phyloP scores from a whole-genome alignment of 2,888 invertebrate species.

The Drosophila infuscata region DNA sequence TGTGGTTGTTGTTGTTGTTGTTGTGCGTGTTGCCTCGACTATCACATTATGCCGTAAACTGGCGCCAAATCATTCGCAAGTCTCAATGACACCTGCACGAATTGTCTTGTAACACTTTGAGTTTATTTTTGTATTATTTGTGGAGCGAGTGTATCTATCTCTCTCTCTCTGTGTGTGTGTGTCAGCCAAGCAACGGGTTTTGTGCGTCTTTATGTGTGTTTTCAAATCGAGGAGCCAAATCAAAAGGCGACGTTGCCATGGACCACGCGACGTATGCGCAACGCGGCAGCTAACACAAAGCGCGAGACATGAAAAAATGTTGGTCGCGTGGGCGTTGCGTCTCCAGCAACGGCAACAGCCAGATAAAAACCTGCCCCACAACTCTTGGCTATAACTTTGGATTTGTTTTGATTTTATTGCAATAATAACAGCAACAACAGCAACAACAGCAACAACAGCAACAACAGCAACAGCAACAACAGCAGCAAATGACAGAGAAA shows the following conservation, averaged over 20 bases:
- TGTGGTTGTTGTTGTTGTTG: conserved; percentile 29
- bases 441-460: conserved; percentile 40
- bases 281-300: conserved; percentile 50
- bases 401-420: conserved; percentile 73
- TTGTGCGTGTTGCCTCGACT: conserved; percentile 40
- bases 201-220: conserved; percentile 60
- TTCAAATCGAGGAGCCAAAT: conserved; percentile 58
- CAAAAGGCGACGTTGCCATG: conserved; percentile 47
- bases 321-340: conserved; percentile 80
- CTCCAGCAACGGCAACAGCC: conserved; percentile 53
- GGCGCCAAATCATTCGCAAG: conserved; percentile 80
- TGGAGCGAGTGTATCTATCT: not conserved
- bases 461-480: conserved; percentile 38
- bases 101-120: conserved; percentile 79
- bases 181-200: conserved; percentile 46
- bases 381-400: conserved; percentile 77
- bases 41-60: conserved; percentile 73
- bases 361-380: conserved; percentile 72
- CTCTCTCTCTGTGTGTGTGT: not conserved
- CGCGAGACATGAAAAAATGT: conserved; percentile 76
- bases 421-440: conserved; percentile 46
- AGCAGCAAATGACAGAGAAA: conserved; percentile 72
- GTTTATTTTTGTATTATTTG: conserved; percentile 49
- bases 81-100: conserved; percentile 80
- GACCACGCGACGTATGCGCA: conserved; percentile 78